A percentile compares a stretch with the other conserved stretches of the same genome.
phyloP scores from a whole-genome alignment of 2,113 vertebrate species.

The Hypomesus transpacificus region DNA sequence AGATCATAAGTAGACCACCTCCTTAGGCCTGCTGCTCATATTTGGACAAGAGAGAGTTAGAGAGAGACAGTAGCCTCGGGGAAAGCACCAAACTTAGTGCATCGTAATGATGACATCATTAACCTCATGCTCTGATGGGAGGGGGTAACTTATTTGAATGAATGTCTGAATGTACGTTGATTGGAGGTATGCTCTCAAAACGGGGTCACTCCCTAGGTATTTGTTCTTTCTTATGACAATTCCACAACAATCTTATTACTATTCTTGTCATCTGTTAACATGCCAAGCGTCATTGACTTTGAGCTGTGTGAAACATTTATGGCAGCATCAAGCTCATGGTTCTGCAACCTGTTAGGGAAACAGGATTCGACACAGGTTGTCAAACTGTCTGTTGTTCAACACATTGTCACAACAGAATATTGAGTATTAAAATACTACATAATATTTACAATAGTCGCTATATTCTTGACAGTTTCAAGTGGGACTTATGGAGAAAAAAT shows the following conservation, averaged over 20 bases:
- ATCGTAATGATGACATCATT: constrained; percentile 1
- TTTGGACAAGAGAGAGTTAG: no score
- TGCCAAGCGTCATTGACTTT: background rate
- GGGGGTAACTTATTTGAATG: background rate
- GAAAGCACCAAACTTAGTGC: background rate
- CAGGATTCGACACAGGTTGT: constrained; percentile 1
- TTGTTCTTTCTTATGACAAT: background rate
- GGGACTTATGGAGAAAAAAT: no score
- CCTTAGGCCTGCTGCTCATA: no score
- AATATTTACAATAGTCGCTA: no score
- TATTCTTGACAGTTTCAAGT: no score
- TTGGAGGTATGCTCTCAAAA: background rate
- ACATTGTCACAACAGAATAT: background rate
- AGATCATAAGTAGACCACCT: no score
- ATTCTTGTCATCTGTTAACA: background rate
- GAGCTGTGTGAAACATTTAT: background rate
- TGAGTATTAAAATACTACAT: background rate
- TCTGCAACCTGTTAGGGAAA: background rate
- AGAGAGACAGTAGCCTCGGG: no score
- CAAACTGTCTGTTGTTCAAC: background rate
- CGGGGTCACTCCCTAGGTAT: background rate
- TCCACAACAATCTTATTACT: background rate
- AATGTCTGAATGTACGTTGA: background rate
- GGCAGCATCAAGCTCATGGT: background rate
- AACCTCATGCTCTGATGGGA: background rate